Base-by-base conservation (phyloP, 2,113 vertebrate species). In the Aspiorhynchus laticeps region DNA sequence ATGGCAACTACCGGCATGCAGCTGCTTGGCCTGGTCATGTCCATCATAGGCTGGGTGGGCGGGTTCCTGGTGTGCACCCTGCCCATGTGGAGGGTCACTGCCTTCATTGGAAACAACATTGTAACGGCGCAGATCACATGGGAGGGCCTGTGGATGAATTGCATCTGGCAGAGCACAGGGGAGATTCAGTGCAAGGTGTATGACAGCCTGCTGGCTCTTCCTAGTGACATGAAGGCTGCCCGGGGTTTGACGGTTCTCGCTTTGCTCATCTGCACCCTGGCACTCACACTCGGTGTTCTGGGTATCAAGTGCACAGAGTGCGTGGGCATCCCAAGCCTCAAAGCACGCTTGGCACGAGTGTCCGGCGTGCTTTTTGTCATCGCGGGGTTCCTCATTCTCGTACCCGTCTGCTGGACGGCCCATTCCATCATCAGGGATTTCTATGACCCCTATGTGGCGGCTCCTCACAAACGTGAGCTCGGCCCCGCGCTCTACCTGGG, bases 71-170 rank as follows among this genome's bases (percentile, higher is more conserved):
- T 96, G 48, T 97, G 96, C 5, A 87, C 92, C 78, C 89, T 97
- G 80, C 97, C 97, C 48, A 87, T 96, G 93, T 98, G 97, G 97
- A 94, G 96, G 65, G 96, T 97, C 94, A 96, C 96, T 0, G 96
- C 97, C 85, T 97, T 97, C 94, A 98, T 97, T 1, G 97, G 97
- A 56, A 96, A 93, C 94, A 98, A 94, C 95, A 97, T 98, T 28
- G 96, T 98, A 89, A 96, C 96, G 1, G 96, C 97, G 56, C 97
- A 98, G 94, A 96, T 95, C 90, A 96, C 95, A 28, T 97, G 97
- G 97, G 97, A 98, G 89, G 97, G 97, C 69, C 94, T 97, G 61
- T 98, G 97, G 97, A 98, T 98, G 97, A 96, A 91, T 89, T 98
- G 97, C 59, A 96, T 98, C 28, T 96, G 97, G 69, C 97, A 98